Conservation (phyloP, 2,888 invertebrate genomes). For the Therioaphis trifolii region DNA sequence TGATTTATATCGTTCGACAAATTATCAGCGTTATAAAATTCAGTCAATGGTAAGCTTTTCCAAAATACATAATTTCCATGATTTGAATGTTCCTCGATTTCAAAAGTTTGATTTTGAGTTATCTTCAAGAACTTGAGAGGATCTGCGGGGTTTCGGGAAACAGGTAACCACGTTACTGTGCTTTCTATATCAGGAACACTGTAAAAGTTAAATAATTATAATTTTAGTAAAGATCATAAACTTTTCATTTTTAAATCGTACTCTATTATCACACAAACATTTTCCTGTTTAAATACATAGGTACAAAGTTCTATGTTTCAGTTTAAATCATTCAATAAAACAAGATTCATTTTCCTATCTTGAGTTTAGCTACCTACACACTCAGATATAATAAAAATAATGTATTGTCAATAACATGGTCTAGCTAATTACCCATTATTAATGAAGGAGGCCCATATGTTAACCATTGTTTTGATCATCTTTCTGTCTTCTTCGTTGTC, state of each 20-base stretch:
- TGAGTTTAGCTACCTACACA: no score
- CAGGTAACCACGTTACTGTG: neutral
- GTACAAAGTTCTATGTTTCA: no score
- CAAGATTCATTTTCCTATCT: no score
- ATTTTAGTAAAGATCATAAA: no score
- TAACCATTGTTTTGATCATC: conserved; percentile 72
- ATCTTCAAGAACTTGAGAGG: neutral
- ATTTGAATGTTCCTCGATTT: neutral
- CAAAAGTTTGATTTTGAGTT: neutral
- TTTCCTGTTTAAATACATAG: no score
- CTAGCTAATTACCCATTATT: conserved; percentile 72
- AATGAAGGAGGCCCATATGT: conserved; percentile 73
- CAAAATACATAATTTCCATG: neutral
- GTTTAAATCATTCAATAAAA: no score
- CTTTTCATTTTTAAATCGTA: no score
- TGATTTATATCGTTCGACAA: no score
- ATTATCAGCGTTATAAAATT: no score
- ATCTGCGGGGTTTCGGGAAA: neutral
- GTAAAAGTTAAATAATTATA: neutral
- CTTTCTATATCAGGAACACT: neutral
- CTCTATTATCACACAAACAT: no score
- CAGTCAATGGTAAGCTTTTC: neutral
- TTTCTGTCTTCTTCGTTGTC: conserved; percentile 70
- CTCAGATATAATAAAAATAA: neutral
- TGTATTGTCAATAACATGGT: neutral